These are phyloP conservation scores for Strigops habroptila DNA, from an alignment of 2,113 vertebrate genomes.

Conservation along the genomic window DNA sequence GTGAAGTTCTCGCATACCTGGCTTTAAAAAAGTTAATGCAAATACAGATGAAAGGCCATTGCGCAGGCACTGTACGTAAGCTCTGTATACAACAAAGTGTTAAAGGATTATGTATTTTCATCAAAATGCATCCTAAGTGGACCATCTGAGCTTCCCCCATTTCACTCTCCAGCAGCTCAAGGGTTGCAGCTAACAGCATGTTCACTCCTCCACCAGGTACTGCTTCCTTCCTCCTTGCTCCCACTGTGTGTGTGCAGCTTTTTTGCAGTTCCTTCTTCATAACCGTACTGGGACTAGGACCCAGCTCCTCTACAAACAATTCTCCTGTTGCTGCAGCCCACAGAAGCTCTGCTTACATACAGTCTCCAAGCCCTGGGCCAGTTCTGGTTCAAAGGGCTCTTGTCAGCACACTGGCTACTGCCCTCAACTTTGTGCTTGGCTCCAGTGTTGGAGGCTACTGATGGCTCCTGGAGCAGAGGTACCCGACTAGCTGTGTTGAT, in stretches of 20 bases:
- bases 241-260: slow-evolving; percentile 3
- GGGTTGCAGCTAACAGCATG: not conserved
- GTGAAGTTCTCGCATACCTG: not conserved
- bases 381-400: not conserved
- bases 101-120: not conserved
- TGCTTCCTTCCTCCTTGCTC: not conserved
- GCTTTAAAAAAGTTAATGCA: not conserved
- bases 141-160: not conserved
- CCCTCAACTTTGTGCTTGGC: not conserved
- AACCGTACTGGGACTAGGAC: not conserved
- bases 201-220: not conserved
- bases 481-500: not conserved
- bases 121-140: not conserved
- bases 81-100: not conserved
- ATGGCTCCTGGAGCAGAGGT: not conserved
- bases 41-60: not conserved
- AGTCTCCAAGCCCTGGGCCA: not conserved
- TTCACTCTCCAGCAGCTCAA: not conserved
- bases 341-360: not conserved
- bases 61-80: not conserved
- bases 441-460: not conserved
- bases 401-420: not conserved
- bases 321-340: not conserved
- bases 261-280: slow-evolving; percentile 6
- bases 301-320: not conserved